A percentile compares a stretch with the other conserved stretches of the same genome.
Conservation (phyloP, 2,888 invertebrate genomes). For the Cremastinae sp. region DNA sequence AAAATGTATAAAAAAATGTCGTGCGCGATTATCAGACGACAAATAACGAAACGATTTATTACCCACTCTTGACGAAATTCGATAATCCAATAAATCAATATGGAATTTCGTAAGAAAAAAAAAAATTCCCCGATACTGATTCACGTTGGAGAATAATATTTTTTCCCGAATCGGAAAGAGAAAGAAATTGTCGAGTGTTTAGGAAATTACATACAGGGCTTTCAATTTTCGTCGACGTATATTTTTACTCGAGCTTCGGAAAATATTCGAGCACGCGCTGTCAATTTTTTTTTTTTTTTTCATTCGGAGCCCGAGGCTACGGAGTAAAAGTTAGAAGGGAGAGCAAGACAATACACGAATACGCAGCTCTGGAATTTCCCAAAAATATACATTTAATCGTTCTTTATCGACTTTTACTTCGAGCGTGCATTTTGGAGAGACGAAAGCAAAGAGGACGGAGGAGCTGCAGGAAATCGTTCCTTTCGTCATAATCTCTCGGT, state of each 20-base stretch:
- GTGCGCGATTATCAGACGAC: slow-evolving; percentile 51
- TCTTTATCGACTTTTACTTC: slow-evolving; percentile 16
- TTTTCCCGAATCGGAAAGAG: not conserved
- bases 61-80: slow-evolving; percentile 26
- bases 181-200: not conserved
- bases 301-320: too few relatives aligned
- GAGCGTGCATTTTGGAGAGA: too few relatives aligned
- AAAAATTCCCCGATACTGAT: not conserved
- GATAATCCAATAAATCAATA: slow-evolving; percentile 56
- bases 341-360: too few relatives aligned
- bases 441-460: not conserved
- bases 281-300: too few relatives aligned
- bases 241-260: too few relatives aligned
- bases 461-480: slow-evolving; percentile 19
- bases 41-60: slow-evolving; percentile 50
- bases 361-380: slow-evolving; percentile 42
- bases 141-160: not conserved
- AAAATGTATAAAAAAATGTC: slow-evolving; percentile 33
- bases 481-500: slow-evolving; percentile 51
- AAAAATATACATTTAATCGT: slow-evolving; percentile 31
- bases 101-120: slow-evolving; percentile 16
- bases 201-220: not conserved
- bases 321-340: too few relatives aligned
- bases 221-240: not conserved
- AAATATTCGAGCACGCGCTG: slow-evolving; percentile 32